A percentile compares a stretch with the other conserved stretches of the same genome.
Evolutionary conservation across 2,888 invertebrate species (phyloP).

Genomic region (Leptarthrus brevirostris): DNA sequence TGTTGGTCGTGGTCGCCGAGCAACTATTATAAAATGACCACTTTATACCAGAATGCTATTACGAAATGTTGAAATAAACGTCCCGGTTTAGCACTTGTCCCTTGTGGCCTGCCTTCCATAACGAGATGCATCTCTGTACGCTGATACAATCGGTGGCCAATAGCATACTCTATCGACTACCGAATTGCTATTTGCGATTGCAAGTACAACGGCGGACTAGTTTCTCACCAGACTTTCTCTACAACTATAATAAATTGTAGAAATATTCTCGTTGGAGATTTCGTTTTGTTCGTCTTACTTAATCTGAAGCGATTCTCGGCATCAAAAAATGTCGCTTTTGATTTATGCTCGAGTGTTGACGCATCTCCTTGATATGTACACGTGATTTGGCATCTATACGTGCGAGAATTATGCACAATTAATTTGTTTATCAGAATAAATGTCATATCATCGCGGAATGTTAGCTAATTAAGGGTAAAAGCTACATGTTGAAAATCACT

Average conservation of each 20-base stretch:
- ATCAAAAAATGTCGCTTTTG: conserved; percentile 26
- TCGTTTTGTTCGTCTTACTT: conserved; percentile 10
- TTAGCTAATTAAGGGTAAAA: neutral
- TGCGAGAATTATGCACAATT: conserved; percentile 30
- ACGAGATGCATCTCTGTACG: conserved; percentile 36
- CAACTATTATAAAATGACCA: conserved; percentile 46
- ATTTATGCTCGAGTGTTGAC: conserved; percentile 45
- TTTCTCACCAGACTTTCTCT: conserved; percentile 27
- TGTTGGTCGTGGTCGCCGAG: conserved; percentile 25
- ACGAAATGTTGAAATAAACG: conserved; percentile 45
- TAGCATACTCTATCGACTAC: neutral
- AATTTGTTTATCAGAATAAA: conserved; percentile 42
- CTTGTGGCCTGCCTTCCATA: conserved; percentile 36
- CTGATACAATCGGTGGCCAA: conserved; percentile 8
- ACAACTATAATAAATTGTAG: conserved; percentile 32
- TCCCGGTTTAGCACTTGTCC: conserved; percentile 44
- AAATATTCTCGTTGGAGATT: conserved; percentile 20
- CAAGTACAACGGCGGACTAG: neutral
- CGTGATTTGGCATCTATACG: conserved; percentile 48
- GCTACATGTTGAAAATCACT: neutral
- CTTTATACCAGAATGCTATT: conserved; percentile 45
- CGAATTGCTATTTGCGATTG: neutral
- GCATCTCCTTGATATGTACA: conserved; percentile 39
- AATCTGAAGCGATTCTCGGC: neutral
- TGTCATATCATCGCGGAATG: neutral